A percentile compares a stretch with the other conserved stretches of the same genome.
These are phyloP conservation scores for Planococcus citri DNA, from an alignment of 1,140 invertebrate genomes.

Conservation along the genomic window DNA sequence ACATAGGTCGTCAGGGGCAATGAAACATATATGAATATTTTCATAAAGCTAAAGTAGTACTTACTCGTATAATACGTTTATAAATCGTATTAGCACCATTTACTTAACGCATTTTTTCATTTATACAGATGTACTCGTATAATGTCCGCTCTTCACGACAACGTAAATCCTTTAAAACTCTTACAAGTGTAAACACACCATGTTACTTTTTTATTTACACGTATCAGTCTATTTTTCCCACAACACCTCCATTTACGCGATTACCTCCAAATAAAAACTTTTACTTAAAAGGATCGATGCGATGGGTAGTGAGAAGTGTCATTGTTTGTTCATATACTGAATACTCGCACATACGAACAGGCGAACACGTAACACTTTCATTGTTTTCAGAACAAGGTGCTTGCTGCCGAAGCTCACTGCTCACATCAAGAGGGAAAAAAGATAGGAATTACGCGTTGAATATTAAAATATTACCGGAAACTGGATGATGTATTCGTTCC, in stretches of 20 bases:
- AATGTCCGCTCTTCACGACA: no score
- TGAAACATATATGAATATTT: no score
- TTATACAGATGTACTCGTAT: background rate
- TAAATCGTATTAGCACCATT: no score
- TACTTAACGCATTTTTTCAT: no score
- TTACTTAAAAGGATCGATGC: background rate
- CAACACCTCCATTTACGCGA: background rate
- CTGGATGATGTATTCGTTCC: background rate
- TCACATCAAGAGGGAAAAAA: background rate
- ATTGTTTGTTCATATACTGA: no score
- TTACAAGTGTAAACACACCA: background rate
- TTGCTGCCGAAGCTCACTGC: no score
- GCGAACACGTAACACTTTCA: background rate
- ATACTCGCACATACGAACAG: no score
- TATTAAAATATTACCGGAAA: slow-evolving; percentile 6
- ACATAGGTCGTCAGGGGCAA: no score
- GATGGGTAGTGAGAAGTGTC: no score
- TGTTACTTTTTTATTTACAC: background rate
- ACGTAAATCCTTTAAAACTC: background rate
- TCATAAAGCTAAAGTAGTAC: no score
- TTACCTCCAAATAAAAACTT: background rate
- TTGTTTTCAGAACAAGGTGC: background rate
- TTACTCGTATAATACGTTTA: no score
- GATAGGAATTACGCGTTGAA: slow-evolving; percentile 6
- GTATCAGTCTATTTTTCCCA: background rate